Evolutionary conservation across 2,888 invertebrate genomes (phyloP).

Genomic region (Nemoura dubitans): DNA sequence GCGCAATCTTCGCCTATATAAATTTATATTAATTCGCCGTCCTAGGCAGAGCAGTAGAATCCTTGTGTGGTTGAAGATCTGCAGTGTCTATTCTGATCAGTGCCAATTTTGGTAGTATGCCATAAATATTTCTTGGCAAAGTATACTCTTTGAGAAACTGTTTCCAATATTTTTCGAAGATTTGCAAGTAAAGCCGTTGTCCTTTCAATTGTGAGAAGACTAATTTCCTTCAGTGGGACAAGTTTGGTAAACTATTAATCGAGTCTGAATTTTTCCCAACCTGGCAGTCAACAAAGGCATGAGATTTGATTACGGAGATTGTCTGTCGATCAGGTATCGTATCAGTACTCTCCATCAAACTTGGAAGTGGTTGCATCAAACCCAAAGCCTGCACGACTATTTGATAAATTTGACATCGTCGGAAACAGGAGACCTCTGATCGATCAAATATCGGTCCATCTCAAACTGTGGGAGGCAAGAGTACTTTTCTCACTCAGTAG

Average conservation of each 20-base stretch:
- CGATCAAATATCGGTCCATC: conserved; percentile 28
- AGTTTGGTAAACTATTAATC: conserved; percentile 19
- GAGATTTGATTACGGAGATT: conserved; percentile 73
- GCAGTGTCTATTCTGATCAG: neutral
- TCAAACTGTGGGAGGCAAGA: conserved; percentile 31
- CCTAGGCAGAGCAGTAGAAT: neutral
- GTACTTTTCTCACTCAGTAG: conserved; percentile 31
- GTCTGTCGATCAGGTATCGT: conserved; percentile 89
- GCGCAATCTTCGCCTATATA: conserved; percentile 1
- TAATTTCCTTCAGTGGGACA: neutral
- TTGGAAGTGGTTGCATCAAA: conserved; percentile 95
- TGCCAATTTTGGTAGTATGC: neutral
- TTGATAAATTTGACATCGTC: conserved; percentile 82
- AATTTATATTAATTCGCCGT: neutral
- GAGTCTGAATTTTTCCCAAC: conserved; percentile 41
- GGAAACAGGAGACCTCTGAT: conserved; percentile 64
- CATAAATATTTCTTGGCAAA: neutral
- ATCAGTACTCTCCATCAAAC: conserved; percentile 89
- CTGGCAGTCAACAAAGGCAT: conserved; percentile 49
- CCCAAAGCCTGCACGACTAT: conserved; percentile 87
- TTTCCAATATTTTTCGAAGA: neutral
- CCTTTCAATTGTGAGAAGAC: neutral
- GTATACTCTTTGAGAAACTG: neutral
- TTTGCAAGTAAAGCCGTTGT: neutral
- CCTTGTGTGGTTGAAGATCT: neutral